Base-by-base conservation (phyloP, 2,888 invertebrate genomes). In the Lissonota sp. region DNA sequence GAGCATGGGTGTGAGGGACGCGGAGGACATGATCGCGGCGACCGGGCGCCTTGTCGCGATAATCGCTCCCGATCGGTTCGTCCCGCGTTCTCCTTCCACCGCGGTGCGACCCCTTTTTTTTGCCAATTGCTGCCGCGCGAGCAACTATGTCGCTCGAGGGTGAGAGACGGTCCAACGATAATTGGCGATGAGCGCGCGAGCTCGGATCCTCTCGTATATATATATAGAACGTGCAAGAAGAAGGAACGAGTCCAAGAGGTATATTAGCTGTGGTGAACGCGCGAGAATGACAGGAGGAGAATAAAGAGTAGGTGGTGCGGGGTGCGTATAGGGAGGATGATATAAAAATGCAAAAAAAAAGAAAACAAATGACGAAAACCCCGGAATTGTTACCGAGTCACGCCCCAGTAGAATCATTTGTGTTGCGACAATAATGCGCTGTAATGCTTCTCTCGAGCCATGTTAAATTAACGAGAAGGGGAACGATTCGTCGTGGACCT, bases 141-240 rank as follows among this genome's bases (percentile, higher is more conserved):
- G 80, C 69, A 77, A 82, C 78, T 75, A 75, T 78, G 81, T 82
- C 81, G 78, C 81, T 82, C 71, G 81, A 82, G 81, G 81, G 81
- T 81, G 81, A 81, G 81, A 77, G 77, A 82, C 81, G 81, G 71
- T 67, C 78, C 67, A 82, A 82, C 81, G 81, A 55, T 82, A 82
- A 82, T 82, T 82, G 78, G 86, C 84, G 87, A 87, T 85, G 87
- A 87, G 85, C 87, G 85, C 84, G 86, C 84, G 84, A 83, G 84
- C 86, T 86, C 26, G 84, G 85, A 85, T 86, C 84, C 79, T 80
- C 83, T 79, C 71, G 80, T 79, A 79, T 51, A 37, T 26, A 3
- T 26, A 26, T 2, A 3, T 2, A 26, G 26, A 26, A 3, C 26
- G 26, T 26, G 1, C 26, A 26, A 55, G 57, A 26, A 44, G 55